A percentile compares a stretch with the other conserved stretches of the same genome.
These are phyloP conservation scores for Lophotis ruficrista DNA, from an alignment of 2,113 vertebrate genomes.

Conservation along the genomic window DNA sequence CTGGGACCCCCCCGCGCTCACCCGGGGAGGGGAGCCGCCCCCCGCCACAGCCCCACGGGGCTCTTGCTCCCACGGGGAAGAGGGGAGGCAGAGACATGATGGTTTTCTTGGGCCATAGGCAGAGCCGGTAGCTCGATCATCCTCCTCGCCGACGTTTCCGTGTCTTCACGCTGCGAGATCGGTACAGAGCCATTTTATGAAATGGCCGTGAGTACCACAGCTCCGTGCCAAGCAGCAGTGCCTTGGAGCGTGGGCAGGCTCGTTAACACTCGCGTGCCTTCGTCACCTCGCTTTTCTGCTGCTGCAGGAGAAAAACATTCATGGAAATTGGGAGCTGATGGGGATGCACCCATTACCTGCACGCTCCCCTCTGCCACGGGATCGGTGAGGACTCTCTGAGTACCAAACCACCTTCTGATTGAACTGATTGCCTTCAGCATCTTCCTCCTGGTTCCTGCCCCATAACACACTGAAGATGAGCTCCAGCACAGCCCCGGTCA, in stretches of 20 bases:
- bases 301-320: too few relatives aligned
- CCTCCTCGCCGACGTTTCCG: accelerated
- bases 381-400: neutral
- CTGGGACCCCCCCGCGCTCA: neutral
- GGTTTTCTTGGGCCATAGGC: accelerated
- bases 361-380: neutral
- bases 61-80: accelerated
- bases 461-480: accelerated
- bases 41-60: accelerated
- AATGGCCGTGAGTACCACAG: accelerated
- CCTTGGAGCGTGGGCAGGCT: neutral
- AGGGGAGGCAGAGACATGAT: neutral
- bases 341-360: neutral
- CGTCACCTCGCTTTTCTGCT: neutral
- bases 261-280: accelerated
- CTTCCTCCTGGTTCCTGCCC: neutral
- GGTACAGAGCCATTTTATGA: accelerated
- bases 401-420: too few relatives aligned
- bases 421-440: neutral
- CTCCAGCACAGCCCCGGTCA: accelerated
- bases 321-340: neutral
- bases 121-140: accelerated
- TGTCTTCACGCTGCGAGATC: accelerated
- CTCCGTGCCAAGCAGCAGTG: neutral
- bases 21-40: neutral